Evolutionary conservation across 1,140 invertebrate species (phyloP).

Genomic region (Drosophila insularis): DNA sequence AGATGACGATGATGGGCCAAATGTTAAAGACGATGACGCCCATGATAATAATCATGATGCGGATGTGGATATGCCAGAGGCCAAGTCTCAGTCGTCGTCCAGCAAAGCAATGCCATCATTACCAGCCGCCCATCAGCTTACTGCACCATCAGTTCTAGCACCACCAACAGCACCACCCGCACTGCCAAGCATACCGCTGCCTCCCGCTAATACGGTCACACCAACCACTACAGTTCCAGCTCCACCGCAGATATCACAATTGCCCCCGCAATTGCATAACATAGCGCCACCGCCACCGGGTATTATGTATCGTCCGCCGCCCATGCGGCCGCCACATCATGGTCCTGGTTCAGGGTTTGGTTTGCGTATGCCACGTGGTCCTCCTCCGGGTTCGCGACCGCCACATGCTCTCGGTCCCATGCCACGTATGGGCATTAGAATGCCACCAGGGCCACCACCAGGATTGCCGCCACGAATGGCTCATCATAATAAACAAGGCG

Average conservation of each 20-base stretch:
- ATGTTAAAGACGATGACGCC: slow-evolving; percentile 36
- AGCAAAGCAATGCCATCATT: slow-evolving; percentile 11
- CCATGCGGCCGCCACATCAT: slow-evolving; percentile 83
- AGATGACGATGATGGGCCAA: neutral
- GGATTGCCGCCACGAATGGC: slow-evolving; percentile 84
- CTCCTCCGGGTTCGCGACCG: slow-evolving; percentile 85
- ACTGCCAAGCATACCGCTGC: slow-evolving; percentile 57
- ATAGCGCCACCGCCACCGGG: slow-evolving; percentile 68
- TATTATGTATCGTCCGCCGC: slow-evolving; percentile 86
- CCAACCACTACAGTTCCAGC: slow-evolving; percentile 31
- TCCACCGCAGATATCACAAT: slow-evolving; percentile 69
- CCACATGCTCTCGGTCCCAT: slow-evolving; percentile 85
- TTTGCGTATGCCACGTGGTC: slow-evolving; percentile 85
- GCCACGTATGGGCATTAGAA: slow-evolving; percentile 81
- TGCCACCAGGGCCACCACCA: slow-evolving; percentile 88
- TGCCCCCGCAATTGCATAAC: slow-evolving; percentile 61
- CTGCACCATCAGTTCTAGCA: slow-evolving; percentile 2
- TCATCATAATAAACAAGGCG: slow-evolving; percentile 66
- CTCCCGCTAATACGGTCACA: slow-evolving; percentile 25
- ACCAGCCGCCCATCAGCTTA: slow-evolving; percentile 22
- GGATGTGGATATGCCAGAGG: slow-evolving; percentile 38
- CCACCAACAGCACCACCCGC: slow-evolving; percentile 44
- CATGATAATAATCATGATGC: slow-evolving; percentile 36
- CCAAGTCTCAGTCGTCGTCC: slow-evolving; percentile 3
- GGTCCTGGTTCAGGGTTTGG: slow-evolving; percentile 68